Percentiles rank a stretch among this genome's conserved stretches.
Evolutionary conservation across 2,888 invertebrate genomes (phyloP).

Genomic region (Orthosia gracilis): DNA sequence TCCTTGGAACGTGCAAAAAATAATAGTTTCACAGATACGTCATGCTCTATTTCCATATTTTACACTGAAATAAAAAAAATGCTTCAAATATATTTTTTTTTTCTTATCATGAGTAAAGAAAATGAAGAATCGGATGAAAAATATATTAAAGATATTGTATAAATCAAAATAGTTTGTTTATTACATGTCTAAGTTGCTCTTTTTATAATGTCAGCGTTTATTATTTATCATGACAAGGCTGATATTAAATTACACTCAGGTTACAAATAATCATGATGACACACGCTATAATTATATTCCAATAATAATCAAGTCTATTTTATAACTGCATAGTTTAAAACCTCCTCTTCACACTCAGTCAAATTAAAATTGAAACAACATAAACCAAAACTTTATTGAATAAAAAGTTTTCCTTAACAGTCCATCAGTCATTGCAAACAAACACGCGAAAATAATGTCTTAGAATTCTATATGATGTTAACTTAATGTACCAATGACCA

Average conservation of each 20-base stretch:
- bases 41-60: conserved; percentile 87
- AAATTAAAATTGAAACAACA: not conserved
- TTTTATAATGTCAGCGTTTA: not conserved
- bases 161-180: not conserved
- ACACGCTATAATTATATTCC: not conserved
- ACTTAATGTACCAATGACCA: not conserved
- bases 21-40: conserved; percentile 92
- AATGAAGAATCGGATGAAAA: not conserved
- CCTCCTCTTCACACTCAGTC: not conserved
- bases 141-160: not conserved
- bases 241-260: not conserved
- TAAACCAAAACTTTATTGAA: not conserved
- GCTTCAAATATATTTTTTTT: too few relatives aligned
- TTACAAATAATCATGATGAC: not conserved
- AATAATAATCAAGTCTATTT: not conserved
- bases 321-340: not conserved
- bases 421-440: not conserved
- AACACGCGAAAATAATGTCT: not conserved
- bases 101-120: too few relatives aligned
- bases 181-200: too few relatives aligned
- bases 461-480: not conserved
- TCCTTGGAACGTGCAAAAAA: conserved; percentile 98
- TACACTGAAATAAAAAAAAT: conserved; percentile 73
- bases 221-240: not conserved
- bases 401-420: not conserved